These are phyloP conservation scores for Smithornis capensis DNA, from an alignment of 2,113 vertebrate genomes.

Conservation along the genomic window DNA sequence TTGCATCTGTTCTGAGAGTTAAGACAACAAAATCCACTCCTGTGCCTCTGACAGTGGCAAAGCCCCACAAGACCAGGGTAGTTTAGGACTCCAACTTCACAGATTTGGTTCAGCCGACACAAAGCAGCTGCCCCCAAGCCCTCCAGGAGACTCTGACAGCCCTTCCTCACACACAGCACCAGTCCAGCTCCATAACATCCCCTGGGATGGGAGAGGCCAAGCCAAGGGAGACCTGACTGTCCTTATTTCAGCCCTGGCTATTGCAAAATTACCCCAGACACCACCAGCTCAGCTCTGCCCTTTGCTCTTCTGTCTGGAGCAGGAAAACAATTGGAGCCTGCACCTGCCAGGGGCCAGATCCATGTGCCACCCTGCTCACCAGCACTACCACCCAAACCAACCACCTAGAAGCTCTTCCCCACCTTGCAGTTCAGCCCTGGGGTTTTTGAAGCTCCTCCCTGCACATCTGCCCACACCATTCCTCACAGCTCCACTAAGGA, in stretches of 20 bases:
- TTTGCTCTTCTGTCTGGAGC: background rate
- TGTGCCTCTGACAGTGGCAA: accelerated
- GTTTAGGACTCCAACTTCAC: background rate
- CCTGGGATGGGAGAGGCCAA: background rate
- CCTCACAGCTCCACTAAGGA: background rate
- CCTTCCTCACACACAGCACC: background rate
- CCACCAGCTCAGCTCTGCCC: background rate
- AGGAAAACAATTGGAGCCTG: background rate
- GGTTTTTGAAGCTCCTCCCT: background rate
- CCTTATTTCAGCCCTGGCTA: background rate
- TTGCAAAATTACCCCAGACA: background rate
- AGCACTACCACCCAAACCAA: background rate
- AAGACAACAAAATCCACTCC: background rate
- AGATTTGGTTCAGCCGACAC: background rate
- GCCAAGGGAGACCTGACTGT: background rate
- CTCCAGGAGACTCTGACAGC: background rate
- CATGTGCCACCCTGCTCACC: too few relatives aligned
- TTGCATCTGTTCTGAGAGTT: background rate
- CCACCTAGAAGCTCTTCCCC: background rate
- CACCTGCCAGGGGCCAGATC: accelerated
- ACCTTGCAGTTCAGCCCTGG: background rate
- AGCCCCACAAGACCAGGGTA: background rate
- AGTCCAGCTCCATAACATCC: background rate
- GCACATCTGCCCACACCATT: background rate
- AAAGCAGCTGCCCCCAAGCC: background rate